Evolutionary conservation across 2,113 vertebrate species (phyloP).

Genomic region (Willisornis vidua): DNA sequence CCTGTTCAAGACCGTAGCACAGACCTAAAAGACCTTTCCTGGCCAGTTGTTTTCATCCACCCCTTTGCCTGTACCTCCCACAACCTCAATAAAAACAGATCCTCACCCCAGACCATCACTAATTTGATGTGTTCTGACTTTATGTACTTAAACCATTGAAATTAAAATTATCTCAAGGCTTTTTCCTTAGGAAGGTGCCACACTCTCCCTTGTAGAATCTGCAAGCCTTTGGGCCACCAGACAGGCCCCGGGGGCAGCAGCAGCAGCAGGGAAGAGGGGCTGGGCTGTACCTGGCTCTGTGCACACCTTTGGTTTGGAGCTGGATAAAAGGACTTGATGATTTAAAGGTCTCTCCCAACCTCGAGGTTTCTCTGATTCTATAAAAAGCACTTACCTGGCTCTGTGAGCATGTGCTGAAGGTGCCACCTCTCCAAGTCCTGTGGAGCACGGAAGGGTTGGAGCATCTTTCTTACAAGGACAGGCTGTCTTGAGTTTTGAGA

Average conservation of each 20-base stretch:
- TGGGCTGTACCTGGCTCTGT: neutral
- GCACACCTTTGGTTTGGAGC: neutral
- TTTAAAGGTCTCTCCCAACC: neutral
- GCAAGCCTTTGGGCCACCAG: neutral
- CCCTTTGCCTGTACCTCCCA: neutral
- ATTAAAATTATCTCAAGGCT: neutral
- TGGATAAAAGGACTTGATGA: neutral
- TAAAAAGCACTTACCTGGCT: neutral
- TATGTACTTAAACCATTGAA: neutral
- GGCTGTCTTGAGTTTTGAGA: neutral
- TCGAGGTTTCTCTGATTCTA: too few relatives aligned
- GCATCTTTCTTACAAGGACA: accelerated
- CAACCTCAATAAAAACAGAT: neutral
- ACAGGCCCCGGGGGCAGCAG: accelerated
- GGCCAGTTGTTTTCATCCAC: too few relatives aligned
- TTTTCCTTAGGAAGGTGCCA: neutral
- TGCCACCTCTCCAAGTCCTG: neutral
- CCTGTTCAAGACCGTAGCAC: neutral
- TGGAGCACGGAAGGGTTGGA: neutral
- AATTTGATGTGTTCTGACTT: neutral
- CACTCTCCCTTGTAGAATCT: neutral
- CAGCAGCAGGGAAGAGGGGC: neutral
- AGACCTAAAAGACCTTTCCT: neutral
- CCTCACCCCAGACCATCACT: neutral
- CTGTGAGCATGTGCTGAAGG: neutral